A percentile compares a stretch with the other conserved stretches of the same genome.
Conservation (phyloP, 2,113 vertebrate genomes). For the Phyllostomus hastatus region DNA sequence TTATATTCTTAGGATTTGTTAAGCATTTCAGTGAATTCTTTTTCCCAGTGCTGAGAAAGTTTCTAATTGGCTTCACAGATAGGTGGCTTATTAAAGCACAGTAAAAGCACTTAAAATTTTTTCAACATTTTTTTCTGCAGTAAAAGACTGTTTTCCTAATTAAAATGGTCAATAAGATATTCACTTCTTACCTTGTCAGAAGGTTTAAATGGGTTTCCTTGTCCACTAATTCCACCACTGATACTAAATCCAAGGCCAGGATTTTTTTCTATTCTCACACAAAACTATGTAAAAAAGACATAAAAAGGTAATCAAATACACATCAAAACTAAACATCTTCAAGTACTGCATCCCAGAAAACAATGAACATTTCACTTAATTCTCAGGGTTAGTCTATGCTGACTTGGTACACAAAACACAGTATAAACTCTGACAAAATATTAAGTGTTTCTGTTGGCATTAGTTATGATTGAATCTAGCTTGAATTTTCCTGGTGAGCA, state of each 20-base stretch:
- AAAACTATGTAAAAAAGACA: conserved; percentile 85
- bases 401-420: background rate
- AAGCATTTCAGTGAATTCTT: background rate
- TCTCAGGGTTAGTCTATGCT: background rate
- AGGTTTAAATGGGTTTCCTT: conserved; percentile 99
- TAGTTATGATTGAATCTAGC: background rate
- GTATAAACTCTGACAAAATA: background rate
- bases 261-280: conserved; percentile 99
- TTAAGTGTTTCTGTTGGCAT: background rate
- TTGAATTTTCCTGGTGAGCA: background rate
- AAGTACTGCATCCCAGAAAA: background rate
- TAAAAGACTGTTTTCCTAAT: background rate
- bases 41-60: background rate
- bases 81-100: conserved; percentile 14
- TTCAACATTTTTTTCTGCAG: background rate
- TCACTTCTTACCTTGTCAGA: conserved; percentile 94
- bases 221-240: conserved; percentile 98
- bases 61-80: conserved; percentile 11
- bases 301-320: conserved; percentile 9
- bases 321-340: background rate
- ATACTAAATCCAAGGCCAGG: conserved; percentile 99
- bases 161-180: conserved; percentile 38
- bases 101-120: background rate
- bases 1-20: background rate
- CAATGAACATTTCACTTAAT: background rate